phyloP scores from a whole-genome alignment of 2,113 vertebrate genomes.

The Pachyramphus minor region DNA sequence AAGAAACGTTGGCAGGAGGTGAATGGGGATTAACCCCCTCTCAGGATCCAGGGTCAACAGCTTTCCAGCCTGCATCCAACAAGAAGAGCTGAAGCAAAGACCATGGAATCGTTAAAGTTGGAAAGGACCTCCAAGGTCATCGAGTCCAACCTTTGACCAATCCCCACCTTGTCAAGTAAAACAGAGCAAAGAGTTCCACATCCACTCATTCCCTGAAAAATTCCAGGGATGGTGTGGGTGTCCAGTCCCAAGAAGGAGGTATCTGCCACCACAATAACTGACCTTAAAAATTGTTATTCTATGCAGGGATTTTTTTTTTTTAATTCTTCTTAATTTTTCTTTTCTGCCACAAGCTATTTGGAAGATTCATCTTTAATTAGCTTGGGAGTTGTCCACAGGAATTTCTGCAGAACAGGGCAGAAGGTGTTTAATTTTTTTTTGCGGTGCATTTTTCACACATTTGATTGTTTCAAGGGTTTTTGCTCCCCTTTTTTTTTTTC shows the following conservation, averaged over 20 bases:
- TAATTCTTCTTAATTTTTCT: background rate
- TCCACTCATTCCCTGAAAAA: background rate
- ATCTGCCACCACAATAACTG: background rate
- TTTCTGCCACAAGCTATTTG: background rate
- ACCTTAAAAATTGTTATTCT: background rate
- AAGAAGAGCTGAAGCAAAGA: background rate
- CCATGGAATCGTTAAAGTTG: background rate
- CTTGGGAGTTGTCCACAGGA: background rate
- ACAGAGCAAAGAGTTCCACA: background rate
- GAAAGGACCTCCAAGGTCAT: background rate
- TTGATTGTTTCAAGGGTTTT: background rate
- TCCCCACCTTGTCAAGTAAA: background rate
- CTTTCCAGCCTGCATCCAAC: background rate
- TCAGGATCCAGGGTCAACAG: background rate
- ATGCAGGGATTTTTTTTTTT: background rate
- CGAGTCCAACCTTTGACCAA: background rate
- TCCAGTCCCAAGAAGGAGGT: background rate
- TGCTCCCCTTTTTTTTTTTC: background rate
- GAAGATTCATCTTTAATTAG: background rate
- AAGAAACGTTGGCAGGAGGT: accelerated
- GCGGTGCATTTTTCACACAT: background rate
- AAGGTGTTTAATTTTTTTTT: background rate
- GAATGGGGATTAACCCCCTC: background rate
- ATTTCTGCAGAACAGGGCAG: background rate
- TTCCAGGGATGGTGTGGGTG: background rate